A percentile compares a stretch with the other conserved stretches of the same genome.
phyloP scores from a whole-genome alignment of 2,797 vertebrate species.

The Pangasius djambal region DNA sequence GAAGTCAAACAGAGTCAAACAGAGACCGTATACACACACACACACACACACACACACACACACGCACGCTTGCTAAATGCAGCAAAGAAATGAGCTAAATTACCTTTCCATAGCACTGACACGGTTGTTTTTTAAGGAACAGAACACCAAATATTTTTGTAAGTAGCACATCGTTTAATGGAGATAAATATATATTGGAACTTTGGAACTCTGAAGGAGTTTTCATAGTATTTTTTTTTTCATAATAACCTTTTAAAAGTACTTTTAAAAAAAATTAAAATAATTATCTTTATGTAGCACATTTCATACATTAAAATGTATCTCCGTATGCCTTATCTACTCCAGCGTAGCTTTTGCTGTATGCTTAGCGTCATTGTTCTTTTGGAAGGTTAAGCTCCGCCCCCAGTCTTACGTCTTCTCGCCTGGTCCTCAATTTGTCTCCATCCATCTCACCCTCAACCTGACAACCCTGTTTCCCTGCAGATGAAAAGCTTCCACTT shows the following conservation, averaged over 20 bases:
- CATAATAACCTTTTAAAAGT: background rate
- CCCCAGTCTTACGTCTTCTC: background rate
- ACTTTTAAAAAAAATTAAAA: background rate
- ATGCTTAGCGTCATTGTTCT: background rate
- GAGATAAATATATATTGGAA: background rate
- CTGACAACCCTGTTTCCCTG: background rate
- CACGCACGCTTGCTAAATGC: background rate
- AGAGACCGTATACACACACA: background rate
- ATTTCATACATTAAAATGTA: background rate
- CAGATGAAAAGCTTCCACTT: background rate
- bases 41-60: slow-evolving; percentile 15
- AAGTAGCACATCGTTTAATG: background rate
- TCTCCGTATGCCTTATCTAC: background rate
- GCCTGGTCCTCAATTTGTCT: background rate
- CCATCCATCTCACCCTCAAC: background rate
- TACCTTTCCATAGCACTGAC: background rate
- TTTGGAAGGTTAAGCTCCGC: background rate
- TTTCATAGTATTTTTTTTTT: background rate
- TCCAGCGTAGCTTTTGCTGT: background rate
- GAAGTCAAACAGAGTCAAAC: background rate
- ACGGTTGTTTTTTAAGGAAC: background rate
- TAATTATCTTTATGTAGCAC: background rate
- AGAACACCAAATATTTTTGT: background rate
- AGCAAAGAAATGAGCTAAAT: background rate
- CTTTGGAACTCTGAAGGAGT: background rate